Evolutionary conservation across 2,113 vertebrate genomes (phyloP).

Genomic region (Eulemur rufifrons): DNA sequence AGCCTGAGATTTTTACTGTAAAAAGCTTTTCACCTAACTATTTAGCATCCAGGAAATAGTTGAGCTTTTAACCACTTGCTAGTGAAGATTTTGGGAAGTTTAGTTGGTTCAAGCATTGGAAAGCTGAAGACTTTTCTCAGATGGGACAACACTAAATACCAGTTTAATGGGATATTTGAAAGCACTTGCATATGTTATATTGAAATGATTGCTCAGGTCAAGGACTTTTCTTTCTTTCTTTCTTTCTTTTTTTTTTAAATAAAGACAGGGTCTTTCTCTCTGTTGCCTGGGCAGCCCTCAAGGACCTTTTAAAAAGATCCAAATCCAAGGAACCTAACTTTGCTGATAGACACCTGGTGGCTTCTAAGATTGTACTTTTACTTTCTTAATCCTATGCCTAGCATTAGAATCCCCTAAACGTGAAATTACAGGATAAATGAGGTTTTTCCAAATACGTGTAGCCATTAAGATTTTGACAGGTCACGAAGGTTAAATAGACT

Average conservation of each 20-base stretch:
- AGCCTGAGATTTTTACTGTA: not conserved
- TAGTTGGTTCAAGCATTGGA: not conserved
- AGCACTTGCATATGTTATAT: not conserved
- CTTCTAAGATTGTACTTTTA: not conserved
- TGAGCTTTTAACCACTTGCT: not conserved
- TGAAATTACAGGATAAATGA: not conserved
- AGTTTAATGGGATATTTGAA: not conserved
- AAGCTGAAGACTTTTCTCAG: not conserved
- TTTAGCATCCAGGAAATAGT: not conserved
- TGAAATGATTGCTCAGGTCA: constrained; percentile 19
- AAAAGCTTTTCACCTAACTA: not conserved
- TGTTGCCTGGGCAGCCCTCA: not conserved
- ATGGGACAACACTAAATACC: not conserved
- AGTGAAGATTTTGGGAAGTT: constrained; percentile 33
- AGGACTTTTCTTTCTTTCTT: not conserved
- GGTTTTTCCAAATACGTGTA: not conserved
- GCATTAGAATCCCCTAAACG: not conserved
- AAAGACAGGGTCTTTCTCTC: no score
- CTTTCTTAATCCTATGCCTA: not conserved
- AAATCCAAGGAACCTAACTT: not conserved
- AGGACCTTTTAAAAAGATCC: not conserved
- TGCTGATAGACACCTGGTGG: not conserved
- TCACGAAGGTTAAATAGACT: not conserved
- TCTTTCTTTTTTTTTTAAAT: not conserved
- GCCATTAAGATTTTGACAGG: not conserved